These are phyloP conservation scores for Eretmocerus hayati DNA, from an alignment of 2,888 invertebrate genomes.

Conservation along the genomic window DNA sequence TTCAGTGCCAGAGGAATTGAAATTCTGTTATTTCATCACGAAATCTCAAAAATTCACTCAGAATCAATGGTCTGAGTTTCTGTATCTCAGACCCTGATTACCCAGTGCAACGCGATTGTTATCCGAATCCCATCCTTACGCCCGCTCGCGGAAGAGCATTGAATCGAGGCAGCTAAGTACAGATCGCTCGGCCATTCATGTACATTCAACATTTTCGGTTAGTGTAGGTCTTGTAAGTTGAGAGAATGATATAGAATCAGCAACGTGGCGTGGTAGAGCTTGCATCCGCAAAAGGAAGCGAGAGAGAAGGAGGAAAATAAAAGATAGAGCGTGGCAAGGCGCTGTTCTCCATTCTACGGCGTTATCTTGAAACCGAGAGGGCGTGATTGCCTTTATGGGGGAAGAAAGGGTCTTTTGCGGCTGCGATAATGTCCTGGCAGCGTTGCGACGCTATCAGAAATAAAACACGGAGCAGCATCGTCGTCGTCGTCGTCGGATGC, in stretches of 20 bases:
- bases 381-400: constrained; percentile 48
- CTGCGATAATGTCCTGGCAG: constrained; percentile 44
- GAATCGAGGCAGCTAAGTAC: too few relatives aligned
- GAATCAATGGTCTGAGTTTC: too few relatives aligned
- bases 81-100: too few relatives aligned
- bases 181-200: too few relatives aligned
- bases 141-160: too few relatives aligned
- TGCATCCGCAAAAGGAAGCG: too few relatives aligned
- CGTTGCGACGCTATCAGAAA: constrained; percentile 42
- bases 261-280: constrained; percentile 3
- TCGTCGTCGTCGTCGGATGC: too few relatives aligned
- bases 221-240: constrained; percentile 11
- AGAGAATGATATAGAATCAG: constrained; percentile 5
- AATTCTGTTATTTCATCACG: too few relatives aligned
- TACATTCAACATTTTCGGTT: neutral
- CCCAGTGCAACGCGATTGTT: too few relatives aligned
- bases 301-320: constrained; percentile 37
- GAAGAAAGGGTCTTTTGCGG: constrained; percentile 47
- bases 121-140: too few relatives aligned
- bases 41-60: too few relatives aligned
- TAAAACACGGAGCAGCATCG: constrained; percentile 41
- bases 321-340: constrained; percentile 23
- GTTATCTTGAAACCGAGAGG: constrained; percentile 42
- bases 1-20: too few relatives aligned
- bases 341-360: constrained; percentile 37